Percentiles rank a stretch among this genome's conserved stretches.
Conservation (phyloP, 2,888 invertebrate species). For the Phragmatobia fuliginosa region DNA sequence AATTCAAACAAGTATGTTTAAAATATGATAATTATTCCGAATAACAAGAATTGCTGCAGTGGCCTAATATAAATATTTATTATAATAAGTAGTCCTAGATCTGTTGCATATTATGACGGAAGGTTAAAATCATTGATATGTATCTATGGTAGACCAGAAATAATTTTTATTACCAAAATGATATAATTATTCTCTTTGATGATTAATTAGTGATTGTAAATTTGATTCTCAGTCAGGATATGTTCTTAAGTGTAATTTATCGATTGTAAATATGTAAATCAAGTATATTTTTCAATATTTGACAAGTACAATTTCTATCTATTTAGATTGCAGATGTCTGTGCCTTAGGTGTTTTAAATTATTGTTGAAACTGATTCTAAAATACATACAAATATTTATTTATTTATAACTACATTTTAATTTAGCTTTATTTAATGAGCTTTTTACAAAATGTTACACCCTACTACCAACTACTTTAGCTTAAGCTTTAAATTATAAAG, state of each 20-base stretch:
- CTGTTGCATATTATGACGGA: not conserved
- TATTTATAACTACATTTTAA: not conserved
- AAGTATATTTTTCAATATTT: too few species aligned
- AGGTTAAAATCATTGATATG: conserved; percentile 52
- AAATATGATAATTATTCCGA: conserved; percentile 56
- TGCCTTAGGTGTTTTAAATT: not conserved
- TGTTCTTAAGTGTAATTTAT: not conserved
- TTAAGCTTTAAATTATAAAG: not conserved
- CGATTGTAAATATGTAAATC: not conserved
- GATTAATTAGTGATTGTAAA: not conserved
- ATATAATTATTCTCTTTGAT: not conserved
- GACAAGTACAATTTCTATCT: too few species aligned
- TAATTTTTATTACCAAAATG: not conserved
- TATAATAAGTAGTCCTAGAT: conserved; percentile 36
- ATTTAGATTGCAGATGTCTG: not conserved
- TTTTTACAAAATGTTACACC: too few species aligned
- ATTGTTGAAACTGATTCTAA: not conserved
- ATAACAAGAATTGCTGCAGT: conserved; percentile 52
- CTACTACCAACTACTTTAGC: too few species aligned
- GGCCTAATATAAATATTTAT: conserved; percentile 72
- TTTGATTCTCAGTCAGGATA: not conserved
- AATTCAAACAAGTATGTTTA: conserved; percentile 82
- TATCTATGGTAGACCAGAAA: conserved; percentile 57
- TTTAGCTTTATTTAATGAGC: not conserved
- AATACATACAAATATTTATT: too few species aligned